A percentile compares a stretch with the other conserved stretches of the same genome.
These are phyloP conservation scores for Pachydiplax longipennis DNA, from an alignment of 2,888 invertebrate genomes.

Conservation along the genomic window DNA sequence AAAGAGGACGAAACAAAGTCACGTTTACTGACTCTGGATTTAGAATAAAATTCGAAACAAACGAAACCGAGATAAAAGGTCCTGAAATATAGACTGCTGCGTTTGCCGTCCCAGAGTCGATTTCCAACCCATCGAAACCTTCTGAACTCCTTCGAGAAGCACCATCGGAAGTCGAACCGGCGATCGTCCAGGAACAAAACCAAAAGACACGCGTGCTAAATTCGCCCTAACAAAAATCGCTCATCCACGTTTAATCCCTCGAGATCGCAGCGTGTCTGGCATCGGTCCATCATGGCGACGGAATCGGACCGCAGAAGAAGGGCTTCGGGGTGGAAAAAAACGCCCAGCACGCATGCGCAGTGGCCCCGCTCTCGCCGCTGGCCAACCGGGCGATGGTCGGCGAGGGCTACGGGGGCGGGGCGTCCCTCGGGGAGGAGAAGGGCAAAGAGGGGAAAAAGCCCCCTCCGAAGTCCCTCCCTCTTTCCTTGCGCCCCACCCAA, in stretches of 20 bases:
- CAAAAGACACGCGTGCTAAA: neutral
- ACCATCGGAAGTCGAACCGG: too few relatives aligned
- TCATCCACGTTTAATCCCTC: neutral
- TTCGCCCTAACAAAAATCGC: neutral
- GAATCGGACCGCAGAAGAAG: conserved; percentile 32
- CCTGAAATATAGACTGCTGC: too few relatives aligned
- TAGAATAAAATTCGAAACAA: too few relatives aligned
- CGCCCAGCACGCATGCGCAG: conserved; percentile 18
- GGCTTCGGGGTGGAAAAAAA: conserved; percentile 31
- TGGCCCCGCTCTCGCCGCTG: conserved; percentile 19
- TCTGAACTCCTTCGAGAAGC: too few relatives aligned
- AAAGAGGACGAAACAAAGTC: too few relatives aligned
- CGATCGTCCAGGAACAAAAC: too few relatives aligned
- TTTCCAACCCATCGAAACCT: too few relatives aligned
- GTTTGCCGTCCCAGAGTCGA: too few relatives aligned
- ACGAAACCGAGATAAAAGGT: too few relatives aligned
- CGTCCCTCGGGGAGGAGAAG: conserved; percentile 2
- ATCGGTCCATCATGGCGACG: conserved; percentile 31
- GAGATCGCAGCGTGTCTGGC: conserved; percentile 23
- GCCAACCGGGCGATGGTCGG: conserved; percentile 43
- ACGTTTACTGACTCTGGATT: too few relatives aligned
- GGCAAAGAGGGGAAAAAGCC: neutral
- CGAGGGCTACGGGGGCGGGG: conserved; percentile 41
- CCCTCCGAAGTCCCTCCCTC: neutral
- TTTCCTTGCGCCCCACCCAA: neutral